Conservation (phyloP, 1,140 invertebrate genomes). For the Steinernema feltiae region DNA sequence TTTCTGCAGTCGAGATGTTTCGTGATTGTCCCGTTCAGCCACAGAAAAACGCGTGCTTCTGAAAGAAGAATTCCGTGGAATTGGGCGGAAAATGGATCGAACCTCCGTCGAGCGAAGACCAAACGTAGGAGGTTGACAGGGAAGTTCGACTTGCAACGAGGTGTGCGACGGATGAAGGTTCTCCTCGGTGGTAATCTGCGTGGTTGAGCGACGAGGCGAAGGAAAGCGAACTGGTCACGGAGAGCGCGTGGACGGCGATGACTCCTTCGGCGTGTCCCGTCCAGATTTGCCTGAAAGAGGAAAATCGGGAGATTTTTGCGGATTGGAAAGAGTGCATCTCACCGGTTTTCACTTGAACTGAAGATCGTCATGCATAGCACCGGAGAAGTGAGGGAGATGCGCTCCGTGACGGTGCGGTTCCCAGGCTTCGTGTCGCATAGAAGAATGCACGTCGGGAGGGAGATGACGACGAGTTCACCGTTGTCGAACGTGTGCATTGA, state of each 20-base stretch:
- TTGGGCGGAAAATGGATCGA: constrained; percentile 12
- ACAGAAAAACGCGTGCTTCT: constrained; percentile 69
- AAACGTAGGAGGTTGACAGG: not conserved
- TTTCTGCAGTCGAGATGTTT: constrained; percentile 84
- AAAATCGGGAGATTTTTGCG: not conserved
- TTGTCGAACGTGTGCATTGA: not conserved
- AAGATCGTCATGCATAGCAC: not conserved
- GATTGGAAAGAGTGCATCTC: not conserved
- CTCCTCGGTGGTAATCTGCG: constrained; percentile 21
- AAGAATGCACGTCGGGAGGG: not conserved
- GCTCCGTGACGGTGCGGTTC: not conserved
- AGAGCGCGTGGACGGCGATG: constrained; percentile 29
- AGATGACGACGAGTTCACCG: not conserved
- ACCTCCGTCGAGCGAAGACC: constrained; percentile 24
- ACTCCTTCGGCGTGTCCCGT: constrained; percentile 33
- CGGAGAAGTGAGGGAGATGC: not conserved
- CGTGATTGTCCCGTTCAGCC: constrained; percentile 64
- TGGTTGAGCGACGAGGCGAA: constrained; percentile 36
- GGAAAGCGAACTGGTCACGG: constrained; percentile 25
- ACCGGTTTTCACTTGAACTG: not conserved
- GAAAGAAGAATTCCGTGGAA: constrained; percentile 64
- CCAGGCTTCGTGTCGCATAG: constrained; percentile 3
- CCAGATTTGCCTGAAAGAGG: constrained; percentile 34
- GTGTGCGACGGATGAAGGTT: constrained; percentile 17
- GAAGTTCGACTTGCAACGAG: constrained; percentile 13